Conservation (phyloP, 1,140 invertebrate species). For the Centruroides sculpturatus region DNA sequence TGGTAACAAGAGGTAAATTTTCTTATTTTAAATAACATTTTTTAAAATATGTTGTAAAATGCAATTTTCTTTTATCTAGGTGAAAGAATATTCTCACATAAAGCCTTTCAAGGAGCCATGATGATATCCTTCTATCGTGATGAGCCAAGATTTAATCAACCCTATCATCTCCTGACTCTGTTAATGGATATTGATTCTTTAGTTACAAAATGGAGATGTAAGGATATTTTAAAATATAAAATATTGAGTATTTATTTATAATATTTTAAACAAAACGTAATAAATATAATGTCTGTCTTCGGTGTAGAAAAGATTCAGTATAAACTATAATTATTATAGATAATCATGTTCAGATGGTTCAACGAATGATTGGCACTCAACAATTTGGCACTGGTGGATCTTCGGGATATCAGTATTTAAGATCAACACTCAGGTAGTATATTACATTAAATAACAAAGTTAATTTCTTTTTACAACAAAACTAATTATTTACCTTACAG, state of each 20-base stretch:
- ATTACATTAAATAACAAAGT: background rate
- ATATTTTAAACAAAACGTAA: too few relatives aligned
- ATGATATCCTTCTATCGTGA: constrained; percentile 96
- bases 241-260: background rate
- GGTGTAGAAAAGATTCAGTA: too few relatives aligned
- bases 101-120: constrained; percentile 84
- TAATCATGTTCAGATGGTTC: constrained; percentile 97
- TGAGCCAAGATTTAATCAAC: constrained; percentile 90
- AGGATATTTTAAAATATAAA: constrained; percentile 26
- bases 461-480: too few relatives aligned
- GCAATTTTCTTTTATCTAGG: constrained; percentile 29
- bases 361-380: constrained; percentile 95
- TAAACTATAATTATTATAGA: constrained; percentile 41
- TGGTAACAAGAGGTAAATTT: constrained; percentile 45
- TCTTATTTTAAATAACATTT: constrained; percentile 8
- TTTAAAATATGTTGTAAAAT: background rate
- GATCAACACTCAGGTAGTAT: constrained; percentile 82
- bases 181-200: constrained; percentile 97
- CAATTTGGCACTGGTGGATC: constrained; percentile 94
- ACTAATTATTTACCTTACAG: constrained; percentile 36
- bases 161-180: constrained; percentile 80
- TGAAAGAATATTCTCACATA: constrained; percentile 76
- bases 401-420: constrained; percentile 93
- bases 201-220: constrained; percentile 99
- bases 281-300: too few relatives aligned